Evolutionary conservation across 2,797 vertebrate genomes (phyloP).

Genomic region (Rhinogobio ventralis): DNA sequence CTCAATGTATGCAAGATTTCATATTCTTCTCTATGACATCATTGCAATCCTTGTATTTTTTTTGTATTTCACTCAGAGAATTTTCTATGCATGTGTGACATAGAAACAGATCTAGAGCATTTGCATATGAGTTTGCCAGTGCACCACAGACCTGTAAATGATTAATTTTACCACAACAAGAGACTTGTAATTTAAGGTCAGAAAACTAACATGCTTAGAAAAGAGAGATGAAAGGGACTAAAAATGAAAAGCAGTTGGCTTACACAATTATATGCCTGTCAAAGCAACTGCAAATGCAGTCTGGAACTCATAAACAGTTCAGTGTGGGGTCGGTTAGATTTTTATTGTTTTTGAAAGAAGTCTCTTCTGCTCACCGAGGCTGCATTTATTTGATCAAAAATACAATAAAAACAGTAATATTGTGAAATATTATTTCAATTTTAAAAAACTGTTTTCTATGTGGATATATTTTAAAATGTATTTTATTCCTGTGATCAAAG

Average conservation of each 20-base stretch:
- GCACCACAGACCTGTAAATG: conserved; percentile 48
- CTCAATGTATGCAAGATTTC: not conserved
- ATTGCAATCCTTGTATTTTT: not conserved
- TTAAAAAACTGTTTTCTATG: not conserved
- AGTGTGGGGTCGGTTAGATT: too few relatives aligned
- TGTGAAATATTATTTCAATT: not conserved
- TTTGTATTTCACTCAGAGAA: not conserved
- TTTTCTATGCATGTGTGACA: not conserved
- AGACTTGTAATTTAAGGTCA: conserved; percentile 30
- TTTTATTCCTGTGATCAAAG: too few relatives aligned
- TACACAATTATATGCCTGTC: not conserved
- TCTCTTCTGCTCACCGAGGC: not conserved
- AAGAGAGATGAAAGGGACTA: not conserved
- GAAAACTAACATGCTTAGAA: not conserved
- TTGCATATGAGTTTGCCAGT: not conserved
- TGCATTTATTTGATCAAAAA: not conserved
- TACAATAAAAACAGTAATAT: not conserved
- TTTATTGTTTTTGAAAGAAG: not conserved
- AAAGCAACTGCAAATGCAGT: not conserved
- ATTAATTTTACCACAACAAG: conserved; percentile 54
- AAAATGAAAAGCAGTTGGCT: not conserved
- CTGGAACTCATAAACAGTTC: not conserved
- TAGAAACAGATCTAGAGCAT: not conserved
- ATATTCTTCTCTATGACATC: not conserved
- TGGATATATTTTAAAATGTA: too few relatives aligned